Evolutionary conservation across 1,140 invertebrate genomes (phyloP), one percentile per base, ranked within the genome.

Genomic region (Agraylea sexmaculata): DNA sequence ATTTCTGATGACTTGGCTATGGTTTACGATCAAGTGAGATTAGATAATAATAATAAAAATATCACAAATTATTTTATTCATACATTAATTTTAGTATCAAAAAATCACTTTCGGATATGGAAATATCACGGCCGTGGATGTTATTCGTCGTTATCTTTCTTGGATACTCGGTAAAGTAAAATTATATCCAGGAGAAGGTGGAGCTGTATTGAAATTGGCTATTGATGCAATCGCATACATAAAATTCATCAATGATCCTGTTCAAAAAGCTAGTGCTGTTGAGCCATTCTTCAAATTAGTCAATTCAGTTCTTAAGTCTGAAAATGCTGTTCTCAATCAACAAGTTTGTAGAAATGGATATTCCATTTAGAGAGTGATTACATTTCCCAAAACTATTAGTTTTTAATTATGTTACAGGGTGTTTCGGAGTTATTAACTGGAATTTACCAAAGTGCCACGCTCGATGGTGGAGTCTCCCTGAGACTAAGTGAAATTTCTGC

Each of bases 11-110:
- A 74, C 1, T 56, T 86, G 8, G 56, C 70, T 19, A 58, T 69
- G 38, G 75, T 78, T 43, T 76, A 75, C 49, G 70, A 75, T 50
- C 69, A 75, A 53, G 78, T 83, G 62, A 62, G 54, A 54, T 28
- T 19, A 16, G 7, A 32, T 32, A 16, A 6, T n/a, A 8, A 32
- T 18, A 13, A 5, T 18, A 36, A 36, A 36, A 18, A 32, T 7
- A 11, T 2, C 16, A 21, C 28, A 21, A 25, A 23, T 42, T 37
- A 29, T 30, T 36, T 27, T 36, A 42, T 37, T 40, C 12, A 8
- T n/a, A 7, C 6, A n/a, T 16, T 12, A 23, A 42, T 53, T 56
- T n/a, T 50, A 76, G 71, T 75, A 75, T 49, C 60, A 58, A 21
- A 60, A 60, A 19, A 47, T 70, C 10, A 71, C 64, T 1, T 51